These are phyloP conservation scores for Thecophora atra DNA, from an alignment of 2,888 invertebrate genomes.

Conservation along the genomic window DNA sequence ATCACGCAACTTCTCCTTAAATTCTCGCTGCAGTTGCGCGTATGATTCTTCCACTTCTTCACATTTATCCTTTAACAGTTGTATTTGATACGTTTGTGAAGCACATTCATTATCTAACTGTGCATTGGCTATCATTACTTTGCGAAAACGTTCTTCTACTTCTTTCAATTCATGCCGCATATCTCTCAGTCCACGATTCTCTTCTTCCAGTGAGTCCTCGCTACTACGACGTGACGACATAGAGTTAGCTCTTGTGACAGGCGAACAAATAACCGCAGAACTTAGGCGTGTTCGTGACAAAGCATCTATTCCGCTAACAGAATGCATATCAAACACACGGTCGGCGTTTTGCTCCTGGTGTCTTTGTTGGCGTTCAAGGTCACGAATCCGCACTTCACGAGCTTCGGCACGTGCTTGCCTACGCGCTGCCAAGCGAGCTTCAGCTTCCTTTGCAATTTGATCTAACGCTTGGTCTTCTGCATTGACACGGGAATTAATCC, in stretches of 20 bases:
- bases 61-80: slow-evolving; percentile 91
- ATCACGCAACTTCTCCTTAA: slow-evolving; percentile 84
- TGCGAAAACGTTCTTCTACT: slow-evolving; percentile 96
- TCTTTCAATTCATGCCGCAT: slow-evolving; percentile 70
- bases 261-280: slow-evolving; percentile 38
- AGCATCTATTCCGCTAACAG: slow-evolving; percentile 67
- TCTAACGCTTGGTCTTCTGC: slow-evolving; percentile 98
- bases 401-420: slow-evolving; percentile 97
- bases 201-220: slow-evolving; percentile 91
- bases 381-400: slow-evolving; percentile 95
- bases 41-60: slow-evolving; percentile 94
- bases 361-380: slow-evolving; percentile 93
- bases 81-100: slow-evolving; percentile 93
- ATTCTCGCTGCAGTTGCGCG: slow-evolving; percentile 82
- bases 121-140: slow-evolving; percentile 98
- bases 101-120: slow-evolving; percentile 99
- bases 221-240: slow-evolving; percentile 85
- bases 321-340: slow-evolving; percentile 87
- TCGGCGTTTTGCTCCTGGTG: slow-evolving; percentile 93
- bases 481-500: slow-evolving; percentile 81
- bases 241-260: slow-evolving; percentile 59
- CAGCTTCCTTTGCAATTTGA: slow-evolving; percentile 98
- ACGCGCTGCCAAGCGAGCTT: slow-evolving; percentile 92
- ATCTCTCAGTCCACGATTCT: slow-evolving; percentile 76
- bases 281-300: slow-evolving; percentile 60